Percentiles rank a stretch among this genome's conserved stretches.
Evolutionary conservation across 1,140 invertebrate genomes (phyloP).

Genomic region (Atta cephalotes): DNA sequence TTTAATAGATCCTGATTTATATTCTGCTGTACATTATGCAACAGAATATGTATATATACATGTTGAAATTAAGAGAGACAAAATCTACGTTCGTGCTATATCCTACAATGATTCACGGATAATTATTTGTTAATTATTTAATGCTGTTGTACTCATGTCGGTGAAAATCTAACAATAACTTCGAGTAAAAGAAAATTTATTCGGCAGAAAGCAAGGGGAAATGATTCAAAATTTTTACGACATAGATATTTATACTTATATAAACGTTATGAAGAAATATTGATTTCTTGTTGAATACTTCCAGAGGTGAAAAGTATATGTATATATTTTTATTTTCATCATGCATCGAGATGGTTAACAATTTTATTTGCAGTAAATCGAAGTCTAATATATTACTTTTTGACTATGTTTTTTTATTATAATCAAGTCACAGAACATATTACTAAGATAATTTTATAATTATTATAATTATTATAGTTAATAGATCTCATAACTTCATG

Average conservation of each 20-base stretch:
- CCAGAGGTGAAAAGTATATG: not conserved
- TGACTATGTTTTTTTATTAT: not conserved
- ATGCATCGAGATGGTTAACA: not conserved
- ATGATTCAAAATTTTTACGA: conserved; percentile 15
- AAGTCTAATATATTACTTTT: conserved; percentile 12
- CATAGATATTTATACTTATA: not conserved
- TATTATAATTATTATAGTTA: not conserved
- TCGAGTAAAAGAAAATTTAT: not conserved
- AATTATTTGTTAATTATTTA: conserved; percentile 38
- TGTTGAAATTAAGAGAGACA: conserved; percentile 26
- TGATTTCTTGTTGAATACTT: conserved; percentile 35
- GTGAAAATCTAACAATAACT: not conserved
- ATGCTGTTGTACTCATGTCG: not conserved
- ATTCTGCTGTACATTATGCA: not conserved
- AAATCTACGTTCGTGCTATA: conserved; percentile 19
- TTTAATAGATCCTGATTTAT: conserved; percentile 38
- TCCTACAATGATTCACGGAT: not conserved
- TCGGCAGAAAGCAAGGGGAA: not conserved
- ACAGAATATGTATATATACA: conserved; percentile 39
- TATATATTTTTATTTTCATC: conserved; percentile 22
- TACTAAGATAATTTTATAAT: conserved; percentile 15
- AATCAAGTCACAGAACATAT: not conserved
- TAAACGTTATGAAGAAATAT: conserved; percentile 4
- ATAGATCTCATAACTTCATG: conserved; percentile 20
- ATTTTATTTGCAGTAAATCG: conserved; percentile 3